Evolutionary conservation across 1,140 invertebrate species (phyloP), one percentile per base, ranked within the genome.

Genomic region (Kradibia gibbosae): DNA sequence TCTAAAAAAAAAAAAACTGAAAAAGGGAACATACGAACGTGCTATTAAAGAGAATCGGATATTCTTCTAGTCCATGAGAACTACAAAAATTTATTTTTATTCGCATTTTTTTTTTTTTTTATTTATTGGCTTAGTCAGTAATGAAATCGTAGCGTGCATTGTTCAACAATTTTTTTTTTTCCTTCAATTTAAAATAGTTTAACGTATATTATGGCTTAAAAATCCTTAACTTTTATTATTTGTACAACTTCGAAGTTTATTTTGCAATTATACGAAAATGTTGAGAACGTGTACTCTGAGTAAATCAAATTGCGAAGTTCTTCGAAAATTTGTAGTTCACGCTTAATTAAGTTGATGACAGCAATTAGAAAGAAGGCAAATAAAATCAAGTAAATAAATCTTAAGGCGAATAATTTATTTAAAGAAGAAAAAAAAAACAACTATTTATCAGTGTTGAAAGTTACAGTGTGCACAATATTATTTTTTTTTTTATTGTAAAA

Each of bases 41-140:
- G 67, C 50, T 31, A 78, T 78, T 31, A 10, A 13, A 53, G 53
- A 50, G n/a, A 36, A 42, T 62, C 5, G 1, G 7, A 3, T 67
- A 8, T 25, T 73, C 15, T 55, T 42, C n/a, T 73, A 4, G 7
- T 62, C 8, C 22, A 3, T 77, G 13, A n/a, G 22, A 57, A 3
- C 13, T 53, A 10, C 36, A 78, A 70, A 48, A 15, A 70, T 20
- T 36, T 65, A 0, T 36, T 36, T 55, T 65, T 65, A 65, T 65
- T 65, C n/a, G n/a, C n/a, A n/a, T n/a, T n/a, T n/a, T 20, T 45
- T 45, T 34, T 71, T 28, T 31, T 39, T 67, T 28, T 8, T 36
- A 55, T 60, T 17, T 13, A 81, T 81, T 76, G 65, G 55, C 62
- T 75, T 76, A 81, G 62, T 81, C 36, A 81, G 31, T 74, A n/a